Conservation (phyloP, 2,113 vertebrate genomes). For the Chlamydotis undulata region DNA sequence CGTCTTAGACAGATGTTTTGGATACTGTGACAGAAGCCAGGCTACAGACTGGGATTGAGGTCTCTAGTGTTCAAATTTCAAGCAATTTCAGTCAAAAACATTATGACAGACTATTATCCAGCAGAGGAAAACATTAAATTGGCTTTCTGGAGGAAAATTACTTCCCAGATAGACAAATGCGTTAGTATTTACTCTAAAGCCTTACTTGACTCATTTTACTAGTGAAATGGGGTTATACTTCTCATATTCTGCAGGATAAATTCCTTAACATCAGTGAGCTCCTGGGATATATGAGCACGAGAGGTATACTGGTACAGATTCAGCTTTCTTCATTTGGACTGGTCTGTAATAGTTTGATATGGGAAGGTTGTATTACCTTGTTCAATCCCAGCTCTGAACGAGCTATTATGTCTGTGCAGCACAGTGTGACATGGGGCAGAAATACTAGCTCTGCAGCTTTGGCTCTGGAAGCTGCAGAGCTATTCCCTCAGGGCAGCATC, state of each 20-base stretch:
- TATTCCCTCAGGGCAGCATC: not conserved
- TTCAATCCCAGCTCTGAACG: not conserved
- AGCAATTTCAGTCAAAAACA: not conserved
- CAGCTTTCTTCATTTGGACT: not conserved
- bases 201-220: not conserved
- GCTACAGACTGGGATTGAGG: not conserved
- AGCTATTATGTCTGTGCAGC: not conserved
- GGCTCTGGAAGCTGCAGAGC: not conserved
- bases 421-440: accelerated
- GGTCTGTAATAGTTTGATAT: not conserved
- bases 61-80: not conserved
- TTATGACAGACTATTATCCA: not conserved
- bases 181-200: not conserved
- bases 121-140: not conserved
- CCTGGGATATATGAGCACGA: not conserved
- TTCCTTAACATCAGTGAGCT: not conserved
- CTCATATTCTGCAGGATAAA: not conserved
- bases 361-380: not conserved
- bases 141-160: not conserved
- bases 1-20: not conserved
- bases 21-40: not conserved
- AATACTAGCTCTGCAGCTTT: not conserved
- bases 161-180: not conserved
- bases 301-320: not conserved
- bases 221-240: not conserved